These are phyloP conservation scores for Argyrosomus regius DNA, from an alignment of 2,797 vertebrate genomes.

Conservation along the genomic window DNA sequence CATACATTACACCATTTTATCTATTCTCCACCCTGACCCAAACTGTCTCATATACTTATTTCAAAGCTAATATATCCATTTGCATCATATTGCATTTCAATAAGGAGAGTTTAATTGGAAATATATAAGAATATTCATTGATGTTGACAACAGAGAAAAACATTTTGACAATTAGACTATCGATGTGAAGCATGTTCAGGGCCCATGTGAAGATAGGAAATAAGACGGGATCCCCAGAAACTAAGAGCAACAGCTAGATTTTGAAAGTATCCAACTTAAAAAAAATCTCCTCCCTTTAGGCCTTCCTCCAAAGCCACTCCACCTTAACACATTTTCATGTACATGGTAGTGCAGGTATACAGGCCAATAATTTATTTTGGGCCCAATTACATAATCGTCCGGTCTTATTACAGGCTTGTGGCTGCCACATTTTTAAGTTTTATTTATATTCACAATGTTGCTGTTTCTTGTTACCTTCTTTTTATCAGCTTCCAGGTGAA, in stretches of 20 bases:
- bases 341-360: too few relatives aligned
- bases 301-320: too few relatives aligned
- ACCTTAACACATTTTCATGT: too few relatives aligned
- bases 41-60: neutral
- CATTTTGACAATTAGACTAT: neutral
- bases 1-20: constrained; percentile 25
- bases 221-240: neutral
- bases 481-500: constrained; percentile 91
- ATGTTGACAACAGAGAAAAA: neutral
- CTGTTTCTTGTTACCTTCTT: neutral
- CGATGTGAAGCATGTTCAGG: neutral
- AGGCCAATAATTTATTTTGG: too few relatives aligned
- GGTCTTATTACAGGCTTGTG: too few relatives aligned
- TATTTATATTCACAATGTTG: constrained; percentile 2
- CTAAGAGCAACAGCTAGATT: too few relatives aligned
- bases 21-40: neutral
- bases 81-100: neutral
- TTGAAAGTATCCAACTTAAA: too few relatives aligned
- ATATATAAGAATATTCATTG: neutral
- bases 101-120: neutral
- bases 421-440: neutral
- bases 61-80: neutral
- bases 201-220: neutral
- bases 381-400: too few relatives aligned
- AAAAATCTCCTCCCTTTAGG: too few relatives aligned